phyloP scores from a whole-genome alignment of 2,888 invertebrate species.

The Unio delphinus region DNA sequence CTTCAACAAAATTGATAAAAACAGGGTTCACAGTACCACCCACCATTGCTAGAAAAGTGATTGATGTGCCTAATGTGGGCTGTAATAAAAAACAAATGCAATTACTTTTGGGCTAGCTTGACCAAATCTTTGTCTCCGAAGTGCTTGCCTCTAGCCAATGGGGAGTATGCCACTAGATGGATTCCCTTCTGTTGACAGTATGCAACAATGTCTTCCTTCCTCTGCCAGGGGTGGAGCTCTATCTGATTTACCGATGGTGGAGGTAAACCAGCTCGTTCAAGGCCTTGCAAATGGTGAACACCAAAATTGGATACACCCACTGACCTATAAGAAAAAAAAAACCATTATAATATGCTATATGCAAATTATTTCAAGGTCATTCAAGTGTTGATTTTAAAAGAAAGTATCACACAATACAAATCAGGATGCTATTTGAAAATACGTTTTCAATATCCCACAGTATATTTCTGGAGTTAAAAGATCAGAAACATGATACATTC shows the following conservation, averaged over 20 bases:
- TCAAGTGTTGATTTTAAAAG: no score
- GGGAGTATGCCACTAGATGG: constrained; percentile 55
- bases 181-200: constrained; percentile 52
- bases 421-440: no score
- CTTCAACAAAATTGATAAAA: no score
- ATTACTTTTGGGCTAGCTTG: constrained; percentile 27
- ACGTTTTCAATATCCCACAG: no score
- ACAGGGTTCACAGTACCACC: no score
- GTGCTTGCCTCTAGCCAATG: constrained; percentile 42
- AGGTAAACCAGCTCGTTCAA: constrained; percentile 50
- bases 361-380: no score
- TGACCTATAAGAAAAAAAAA: constrained; percentile 31
- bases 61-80: no score
- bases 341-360: no score
- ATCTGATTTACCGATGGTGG: constrained; percentile 59
- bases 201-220: constrained; percentile 42
- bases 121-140: constrained; percentile 41
- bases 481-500: no score
- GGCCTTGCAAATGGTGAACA: constrained; percentile 50
- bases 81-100: background rate
- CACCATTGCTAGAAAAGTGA: no score
- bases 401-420: no score
- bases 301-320: constrained; percentile 61
- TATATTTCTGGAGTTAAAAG: no score
- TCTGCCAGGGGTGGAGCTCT: constrained; percentile 55